These are phyloP conservation scores for Parapsyche elsis DNA, from an alignment of 1,140 invertebrate genomes.

Conservation along the genomic window DNA sequence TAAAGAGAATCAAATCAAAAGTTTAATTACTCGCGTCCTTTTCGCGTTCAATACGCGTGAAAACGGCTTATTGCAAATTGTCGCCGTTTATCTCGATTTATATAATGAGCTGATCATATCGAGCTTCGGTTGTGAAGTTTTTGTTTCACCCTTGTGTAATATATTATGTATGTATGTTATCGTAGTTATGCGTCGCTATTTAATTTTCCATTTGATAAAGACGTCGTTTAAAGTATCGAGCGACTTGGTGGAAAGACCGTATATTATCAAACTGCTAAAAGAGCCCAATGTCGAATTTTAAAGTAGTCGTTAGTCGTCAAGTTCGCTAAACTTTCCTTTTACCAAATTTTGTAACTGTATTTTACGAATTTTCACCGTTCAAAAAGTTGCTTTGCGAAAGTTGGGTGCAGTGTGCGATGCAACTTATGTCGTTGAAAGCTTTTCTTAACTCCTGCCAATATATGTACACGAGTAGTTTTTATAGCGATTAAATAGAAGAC, in stretches of 20 bases:
- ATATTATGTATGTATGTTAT: not conserved
- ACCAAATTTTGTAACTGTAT: not conserved
- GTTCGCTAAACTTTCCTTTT: not conserved
- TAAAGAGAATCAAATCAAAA: slow-evolving; percentile 29
- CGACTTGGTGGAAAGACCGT: not conserved
- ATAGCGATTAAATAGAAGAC: too few species aligned
- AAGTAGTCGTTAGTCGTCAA: not conserved
- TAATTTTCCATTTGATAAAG: too few species aligned
- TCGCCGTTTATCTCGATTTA: not conserved
- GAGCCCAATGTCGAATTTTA: not conserved
- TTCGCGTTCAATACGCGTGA: not conserved
- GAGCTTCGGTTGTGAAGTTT: too few species aligned
- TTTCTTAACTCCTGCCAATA: not conserved
- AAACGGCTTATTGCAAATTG: not conserved
- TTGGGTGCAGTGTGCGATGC: not conserved
- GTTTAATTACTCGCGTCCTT: slow-evolving; percentile 14
- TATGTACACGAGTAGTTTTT: too few species aligned
- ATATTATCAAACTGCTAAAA: not conserved
- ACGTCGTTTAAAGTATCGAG: not conserved
- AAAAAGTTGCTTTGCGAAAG: not conserved
- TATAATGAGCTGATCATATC: not conserved
- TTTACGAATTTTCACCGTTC: not conserved
- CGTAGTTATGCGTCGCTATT: too few species aligned
- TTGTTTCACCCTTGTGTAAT: too few species aligned
- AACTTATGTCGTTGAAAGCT: not conserved